Evolutionary conservation across 2,113 vertebrate genomes (phyloP), one percentile per base, ranked within the genome.

Genomic region (Percina caprodes): DNA sequence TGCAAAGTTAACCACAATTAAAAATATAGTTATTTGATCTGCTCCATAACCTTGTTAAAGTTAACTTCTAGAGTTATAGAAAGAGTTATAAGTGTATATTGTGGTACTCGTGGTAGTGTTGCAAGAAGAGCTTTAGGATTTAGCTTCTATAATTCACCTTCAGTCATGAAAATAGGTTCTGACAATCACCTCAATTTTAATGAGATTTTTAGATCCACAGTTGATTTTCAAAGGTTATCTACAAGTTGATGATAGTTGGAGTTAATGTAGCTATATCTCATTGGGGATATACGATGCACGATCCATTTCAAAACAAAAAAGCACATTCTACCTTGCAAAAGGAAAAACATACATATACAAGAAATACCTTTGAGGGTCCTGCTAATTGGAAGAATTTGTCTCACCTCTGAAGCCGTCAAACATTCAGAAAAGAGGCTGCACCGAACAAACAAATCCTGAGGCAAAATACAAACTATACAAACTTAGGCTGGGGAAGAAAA

Each of bases 141-240:
- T 14, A 35, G 18, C 6, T 21, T 82, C 0, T 10, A 12, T 49
- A 13, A 15, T 74, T 59, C 42, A 48, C 13, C 35, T 33, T 67
- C 2, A 46, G 51, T 51, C 13, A 26, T 62, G n/a, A 14, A 61
- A 66, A 87, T 77, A 7, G 18, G 7, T 66, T 84, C 46, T 30
- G 61, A 76, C 33, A 74, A 21, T 56, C 24, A 63, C 30, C 23
- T 76, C 3, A 49, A 52, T 63, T 42, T 68, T 69, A 49, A 83
- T 77, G 46, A 85, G 18, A 58, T 45, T 55, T 71, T 66, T 7
- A 51, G 16, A 60, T 55, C 12, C 23, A 69, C 6, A 65, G 21
- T 46, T 56, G 30, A 65, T 77, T 80, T 77, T 63, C 24, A 83
- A 78, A 79, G n/a, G 4, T 35, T 65, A 76, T 63, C 76, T 58